Evolutionary conservation across 2,113 vertebrate genomes (phyloP).

Genomic region (Neomonachus schauinslandi): DNA sequence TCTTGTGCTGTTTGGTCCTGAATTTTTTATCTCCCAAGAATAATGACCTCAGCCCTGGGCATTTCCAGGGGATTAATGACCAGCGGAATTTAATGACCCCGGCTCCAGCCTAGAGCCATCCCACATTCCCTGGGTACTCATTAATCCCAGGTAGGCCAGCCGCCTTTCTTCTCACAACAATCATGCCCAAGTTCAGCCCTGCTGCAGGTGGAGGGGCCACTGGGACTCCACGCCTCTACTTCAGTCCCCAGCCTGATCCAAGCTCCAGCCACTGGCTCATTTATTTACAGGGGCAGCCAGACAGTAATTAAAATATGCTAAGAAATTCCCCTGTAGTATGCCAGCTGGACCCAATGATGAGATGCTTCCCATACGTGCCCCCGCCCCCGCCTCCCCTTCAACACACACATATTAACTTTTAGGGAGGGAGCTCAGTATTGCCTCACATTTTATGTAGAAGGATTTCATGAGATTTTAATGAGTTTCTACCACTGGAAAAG

Average conservation of each 20-base stretch:
- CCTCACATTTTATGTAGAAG: slow-evolving; percentile 33
- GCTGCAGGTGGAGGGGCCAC: slow-evolving; percentile 51
- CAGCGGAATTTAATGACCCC: slow-evolving; percentile 68
- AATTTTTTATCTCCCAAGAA: slow-evolving; percentile 77
- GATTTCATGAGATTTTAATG: slow-evolving; percentile 79
- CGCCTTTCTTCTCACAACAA: slow-evolving; percentile 65
- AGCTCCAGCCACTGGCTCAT: slow-evolving; percentile 58
- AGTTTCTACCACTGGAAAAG: slow-evolving; percentile 53
- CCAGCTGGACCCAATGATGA: slow-evolving; percentile 49
- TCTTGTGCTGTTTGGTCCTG: slow-evolving; percentile 64
- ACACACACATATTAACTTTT: slow-evolving; percentile 67
- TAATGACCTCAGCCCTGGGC: slow-evolving; percentile 71
- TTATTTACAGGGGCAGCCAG: slow-evolving; percentile 61
- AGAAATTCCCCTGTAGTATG: neutral
- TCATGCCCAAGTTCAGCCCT: slow-evolving; percentile 68
- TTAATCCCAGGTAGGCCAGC: slow-evolving; percentile 78
- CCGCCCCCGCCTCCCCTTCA: neutral
- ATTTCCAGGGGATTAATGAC: slow-evolving; percentile 76
- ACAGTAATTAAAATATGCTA: slow-evolving; percentile 63
- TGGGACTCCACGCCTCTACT: slow-evolving; percentile 45
- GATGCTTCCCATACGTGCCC: neutral
- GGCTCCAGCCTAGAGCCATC: slow-evolving; percentile 67
- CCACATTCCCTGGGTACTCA: slow-evolving; percentile 43
- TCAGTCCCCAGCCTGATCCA: slow-evolving; percentile 24
- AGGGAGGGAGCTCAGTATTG: slow-evolving; percentile 42